phyloP scores from a whole-genome alignment of 2,797 vertebrate species.

The Amazona ochrocephala region DNA sequence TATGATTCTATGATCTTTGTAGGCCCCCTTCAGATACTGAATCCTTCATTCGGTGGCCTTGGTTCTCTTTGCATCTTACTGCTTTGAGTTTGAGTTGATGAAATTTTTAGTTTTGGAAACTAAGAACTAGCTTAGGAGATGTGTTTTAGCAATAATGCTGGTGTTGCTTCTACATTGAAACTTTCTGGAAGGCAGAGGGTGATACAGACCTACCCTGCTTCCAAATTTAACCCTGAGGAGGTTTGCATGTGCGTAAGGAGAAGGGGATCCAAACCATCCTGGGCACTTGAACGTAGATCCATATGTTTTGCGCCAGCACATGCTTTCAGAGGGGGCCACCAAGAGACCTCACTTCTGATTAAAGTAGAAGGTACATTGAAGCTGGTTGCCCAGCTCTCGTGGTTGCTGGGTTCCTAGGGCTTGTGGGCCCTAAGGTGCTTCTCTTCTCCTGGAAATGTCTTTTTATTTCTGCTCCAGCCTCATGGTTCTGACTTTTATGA shows the following conservation, averaged over 20 bases:
- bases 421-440: too few relatives aligned
- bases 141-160: neutral
- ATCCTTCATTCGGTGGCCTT: accelerated
- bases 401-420: neutral
- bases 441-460: neutral
- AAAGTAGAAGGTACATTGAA: neutral
- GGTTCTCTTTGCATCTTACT: neutral
- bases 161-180: neutral
- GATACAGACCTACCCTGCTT: neutral
- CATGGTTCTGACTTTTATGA: neutral
- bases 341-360: neutral
- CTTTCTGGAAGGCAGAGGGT: neutral
- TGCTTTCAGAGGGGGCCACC: neutral
- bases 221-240: neutral
- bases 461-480: neutral
- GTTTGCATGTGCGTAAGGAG: neutral
- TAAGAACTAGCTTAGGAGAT: neutral
- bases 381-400: too few relatives aligned
- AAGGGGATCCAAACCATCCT: neutral
- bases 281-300: accelerated
- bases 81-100: neutral
- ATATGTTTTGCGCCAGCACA: neutral
- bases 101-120: neutral
- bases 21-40: too few relatives aligned
- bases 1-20: too few relatives aligned